Base-by-base conservation (phyloP, 2,797 vertebrate species). In the Ambastaia sidthimunki region DNA sequence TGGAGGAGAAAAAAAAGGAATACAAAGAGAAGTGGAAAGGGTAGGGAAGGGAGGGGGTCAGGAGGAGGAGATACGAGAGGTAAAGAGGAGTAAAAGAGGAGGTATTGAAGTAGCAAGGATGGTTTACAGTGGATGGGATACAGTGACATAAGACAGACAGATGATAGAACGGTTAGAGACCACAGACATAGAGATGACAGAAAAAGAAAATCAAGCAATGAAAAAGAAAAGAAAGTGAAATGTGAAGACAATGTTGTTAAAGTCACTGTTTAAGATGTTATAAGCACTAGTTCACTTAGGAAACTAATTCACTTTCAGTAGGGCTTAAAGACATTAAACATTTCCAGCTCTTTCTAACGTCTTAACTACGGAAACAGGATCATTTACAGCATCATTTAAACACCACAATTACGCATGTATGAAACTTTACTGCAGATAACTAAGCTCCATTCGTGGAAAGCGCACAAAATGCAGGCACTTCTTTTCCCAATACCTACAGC, bases 61-160 rank as follows among this genome's bases (percentile, higher is more conserved):
- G 78, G 55, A 15, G 7, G 48, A 80, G 76, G 69, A 82, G 41
- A 47, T 21, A 4, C 44, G 34, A 18, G 28, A 50, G 37, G n/a
- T 63, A 23, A 80, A 9, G 50, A 13, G 66, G 12, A 54, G 6
- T 74, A 13, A 12, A 11, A 34, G 7, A 16, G 44, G 34, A 52
- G 10, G 50, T 63, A 62, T 12, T 83, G 59, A 65, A 84, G 66
- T 7, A 74, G 7, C 74, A 62, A 2, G 80, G 13, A 78, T 59
- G 34, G 63, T 52, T 76, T 63, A 37, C 25, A 34, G 4, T 9
- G 25, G 48, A 25, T 48, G 4, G 13, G 0, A 37, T 3, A 37
- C 72, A 74, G 54, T 68, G 37, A 16, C 11, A 69, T 31, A 16
- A 44, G 31, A 71, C 19, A 65, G 73, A 55, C 11, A 71, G 48